These are phyloP conservation scores for Tiliacea aurago DNA, from an alignment of 2,888 invertebrate genomes.

Conservation along the genomic window DNA sequence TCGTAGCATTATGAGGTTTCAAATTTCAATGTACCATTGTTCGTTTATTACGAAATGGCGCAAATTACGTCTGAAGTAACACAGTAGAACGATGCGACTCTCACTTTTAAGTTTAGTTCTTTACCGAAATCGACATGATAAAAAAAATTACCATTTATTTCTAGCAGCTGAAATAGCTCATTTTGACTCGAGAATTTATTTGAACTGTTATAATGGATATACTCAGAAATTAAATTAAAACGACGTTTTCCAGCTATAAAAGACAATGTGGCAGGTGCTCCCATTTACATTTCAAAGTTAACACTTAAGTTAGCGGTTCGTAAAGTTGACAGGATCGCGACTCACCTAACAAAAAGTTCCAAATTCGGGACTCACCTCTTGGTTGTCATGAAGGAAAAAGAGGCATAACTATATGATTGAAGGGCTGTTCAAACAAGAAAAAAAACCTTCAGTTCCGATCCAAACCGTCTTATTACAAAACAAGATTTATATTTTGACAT, in stretches of 20 bases:
- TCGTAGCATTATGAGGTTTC: slow-evolving; percentile 50
- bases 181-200: background rate
- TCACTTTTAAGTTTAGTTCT: slow-evolving; percentile 40
- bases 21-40: slow-evolving; percentile 61
- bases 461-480: too few species aligned
- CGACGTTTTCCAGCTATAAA: background rate
- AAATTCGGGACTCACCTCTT: too few species aligned
- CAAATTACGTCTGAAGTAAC: slow-evolving; percentile 30
- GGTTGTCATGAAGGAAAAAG: too few species aligned
- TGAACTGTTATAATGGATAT: background rate
- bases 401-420: too few species aligned
- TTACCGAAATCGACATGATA: background rate
- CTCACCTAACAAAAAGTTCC: too few species aligned
- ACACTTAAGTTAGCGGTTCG: too few species aligned
- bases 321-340: too few species aligned
- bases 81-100: slow-evolving; percentile 31
- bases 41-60: slow-evolving; percentile 43
- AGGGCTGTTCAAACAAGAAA: too few species aligned
- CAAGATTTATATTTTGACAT: too few species aligned
- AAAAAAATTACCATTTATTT: slow-evolving; percentile 1
- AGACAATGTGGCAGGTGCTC: too few species aligned
- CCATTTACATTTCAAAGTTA: background rate
- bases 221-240: background rate
- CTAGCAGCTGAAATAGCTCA: background rate
- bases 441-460: too few species aligned